phyloP scores from a whole-genome alignment of 2,113 vertebrate species.

The Felis catus region DNA sequence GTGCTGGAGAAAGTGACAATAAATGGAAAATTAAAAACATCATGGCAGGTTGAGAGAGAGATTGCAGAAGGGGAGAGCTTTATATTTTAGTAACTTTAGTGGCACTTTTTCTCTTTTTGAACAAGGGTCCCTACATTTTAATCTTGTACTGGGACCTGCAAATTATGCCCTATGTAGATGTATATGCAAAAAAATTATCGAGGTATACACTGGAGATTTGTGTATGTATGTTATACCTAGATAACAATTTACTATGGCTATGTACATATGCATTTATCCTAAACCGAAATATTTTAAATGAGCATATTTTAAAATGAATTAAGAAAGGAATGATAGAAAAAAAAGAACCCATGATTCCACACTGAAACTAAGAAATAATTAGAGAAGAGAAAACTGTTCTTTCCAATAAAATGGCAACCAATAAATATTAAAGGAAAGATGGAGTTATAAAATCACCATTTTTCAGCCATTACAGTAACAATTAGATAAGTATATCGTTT shows the following conservation, averaged over 20 bases:
- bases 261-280: not conserved
- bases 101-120: not conserved
- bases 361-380: not conserved
- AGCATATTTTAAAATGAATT: not conserved
- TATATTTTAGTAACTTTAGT: not conserved
- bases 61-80: too few species aligned
- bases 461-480: not conserved
- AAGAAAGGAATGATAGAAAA: not conserved
- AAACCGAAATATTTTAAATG: not conserved
- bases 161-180: not conserved
- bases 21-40: not conserved
- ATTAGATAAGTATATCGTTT: not conserved
- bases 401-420: not conserved
- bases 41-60: not conserved
- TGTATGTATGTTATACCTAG: not conserved
- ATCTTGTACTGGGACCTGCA: not conserved
- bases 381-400: not conserved
- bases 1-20: not conserved
- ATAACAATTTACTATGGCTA: not conserved
- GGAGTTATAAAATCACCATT: not conserved
- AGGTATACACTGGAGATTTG: not conserved
- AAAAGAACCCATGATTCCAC: not conserved
- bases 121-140: not conserved
- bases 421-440: not conserved
- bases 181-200: not conserved